Evolutionary conservation across 1,140 invertebrate species (phyloP), one percentile per base, ranked within the genome.

Genomic region (Eueides isabella): DNA sequence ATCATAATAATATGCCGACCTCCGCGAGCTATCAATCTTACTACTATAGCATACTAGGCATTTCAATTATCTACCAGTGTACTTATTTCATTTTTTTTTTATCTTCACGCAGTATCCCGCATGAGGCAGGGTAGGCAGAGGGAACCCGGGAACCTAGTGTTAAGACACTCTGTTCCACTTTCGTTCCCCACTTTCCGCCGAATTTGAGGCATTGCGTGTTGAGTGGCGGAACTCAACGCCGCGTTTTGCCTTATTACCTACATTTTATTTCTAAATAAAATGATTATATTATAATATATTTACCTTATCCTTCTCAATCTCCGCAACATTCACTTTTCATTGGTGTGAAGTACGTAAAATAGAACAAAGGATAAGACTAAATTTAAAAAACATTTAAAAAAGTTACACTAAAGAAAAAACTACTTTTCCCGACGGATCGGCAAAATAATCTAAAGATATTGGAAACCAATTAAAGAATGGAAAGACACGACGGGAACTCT

Each of bases 381-480:
- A 61, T 44, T 62, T 68, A 63, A 61, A 19, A 66, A 73, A 28
- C 1, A 19, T 9, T 23, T 61, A 5, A 33, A 67, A 65, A 61
- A 63, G 29, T 64, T 73, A 73, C 31, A 68, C 55, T 62, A 73
- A 38, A 0, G 72, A 63, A 63, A 73, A 68, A 14, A 73, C 72
- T 1, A 73, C 72, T 73, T 68, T 73, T 26, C 72, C 72, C 35
- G 72, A 62, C 28, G 72, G 44, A 68, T 73, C 72, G 41, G 65
- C 65, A 31, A 73, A 73, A 16, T 41, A 68, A 68, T 73, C 72
- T 67, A 73, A 41, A 62, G 66, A 44, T 63, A 73, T 62, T 9
- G 72, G 44, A 61, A 73, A 73, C n/a, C 35, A 73, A 68, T 73
- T 73, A 38, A 73, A 73, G 67, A 73, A 73, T 16, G 66, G 63